Evolutionary conservation across 2,888 invertebrate genomes (phyloP).

Genomic region (Eurytoma adleriae): DNA sequence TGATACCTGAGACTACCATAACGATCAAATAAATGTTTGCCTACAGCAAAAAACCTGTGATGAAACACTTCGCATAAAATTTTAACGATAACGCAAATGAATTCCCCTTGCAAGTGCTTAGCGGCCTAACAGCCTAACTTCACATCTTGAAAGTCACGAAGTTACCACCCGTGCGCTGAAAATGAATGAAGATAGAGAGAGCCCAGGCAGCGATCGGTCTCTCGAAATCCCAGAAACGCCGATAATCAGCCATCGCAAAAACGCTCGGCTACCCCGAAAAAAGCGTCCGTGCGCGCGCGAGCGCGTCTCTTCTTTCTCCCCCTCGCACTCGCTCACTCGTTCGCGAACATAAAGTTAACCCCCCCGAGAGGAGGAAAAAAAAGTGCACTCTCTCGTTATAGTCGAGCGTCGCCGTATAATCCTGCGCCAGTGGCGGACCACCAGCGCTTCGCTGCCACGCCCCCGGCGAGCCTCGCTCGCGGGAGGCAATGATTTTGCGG

Average conservation of each 20-base stretch:
- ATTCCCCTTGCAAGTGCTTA: too few relatives aligned
- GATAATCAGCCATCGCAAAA: background rate
- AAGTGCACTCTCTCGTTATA: too few relatives aligned
- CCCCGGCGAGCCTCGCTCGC: constrained; percentile 40
- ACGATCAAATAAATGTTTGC: too few relatives aligned
- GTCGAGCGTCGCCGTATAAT: constrained; percentile 38
- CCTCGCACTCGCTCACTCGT: background rate
- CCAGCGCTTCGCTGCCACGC: constrained; percentile 55
- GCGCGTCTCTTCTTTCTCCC: background rate
- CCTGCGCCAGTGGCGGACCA: constrained; percentile 56
- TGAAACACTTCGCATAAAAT: too few relatives aligned
- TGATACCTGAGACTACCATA: too few relatives aligned
- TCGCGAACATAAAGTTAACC: constrained; percentile 3
- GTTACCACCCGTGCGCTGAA: too few relatives aligned
- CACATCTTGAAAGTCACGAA: too few relatives aligned
- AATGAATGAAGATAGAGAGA: too few relatives aligned
- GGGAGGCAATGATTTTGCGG: constrained; percentile 50
- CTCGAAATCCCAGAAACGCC: constrained; percentile 4
- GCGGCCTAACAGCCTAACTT: too few relatives aligned
- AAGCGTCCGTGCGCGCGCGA: background rate
- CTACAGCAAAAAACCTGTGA: too few relatives aligned
- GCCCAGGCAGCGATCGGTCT: background rate
- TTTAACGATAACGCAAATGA: too few relatives aligned
- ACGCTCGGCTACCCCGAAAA: background rate
- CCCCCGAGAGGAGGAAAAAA: background rate